A percentile compares a stretch with the other conserved stretches of the same genome.
phyloP scores from a whole-genome alignment of 2,113 vertebrate genomes.

The Hypanus sabinus region DNA sequence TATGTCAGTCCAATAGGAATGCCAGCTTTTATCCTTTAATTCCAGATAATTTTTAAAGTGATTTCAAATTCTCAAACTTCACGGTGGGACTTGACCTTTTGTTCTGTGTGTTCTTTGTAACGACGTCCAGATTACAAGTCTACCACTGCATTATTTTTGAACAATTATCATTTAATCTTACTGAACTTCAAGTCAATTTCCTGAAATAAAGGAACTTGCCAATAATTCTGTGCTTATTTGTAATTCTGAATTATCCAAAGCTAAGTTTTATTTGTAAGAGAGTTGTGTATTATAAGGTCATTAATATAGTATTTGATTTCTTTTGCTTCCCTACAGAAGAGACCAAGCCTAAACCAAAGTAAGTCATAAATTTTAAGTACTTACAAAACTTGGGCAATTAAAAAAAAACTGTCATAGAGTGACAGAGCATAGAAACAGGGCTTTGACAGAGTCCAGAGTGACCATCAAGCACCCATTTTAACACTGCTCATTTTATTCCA shows the following conservation, averaged over 20 bases:
- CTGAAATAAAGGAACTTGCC: not conserved
- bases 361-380: not conserved
- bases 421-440: too few species aligned
- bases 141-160: not conserved
- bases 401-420: not conserved
- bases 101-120: not conserved
- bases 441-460: too few species aligned
- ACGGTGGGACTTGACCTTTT: not conserved
- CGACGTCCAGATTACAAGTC: not conserved
- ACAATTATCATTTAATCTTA: not conserved
- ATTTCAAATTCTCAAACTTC: not conserved
- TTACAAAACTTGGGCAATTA: not conserved
- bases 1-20: not conserved
- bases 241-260: not conserved
- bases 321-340: not conserved
- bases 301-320: not conserved
- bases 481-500: too few species aligned
- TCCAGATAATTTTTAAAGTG: not conserved
- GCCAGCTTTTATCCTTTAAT: not conserved
- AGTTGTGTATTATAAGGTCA: too few species aligned
- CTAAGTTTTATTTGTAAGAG: not conserved
- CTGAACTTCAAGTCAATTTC: not conserved
- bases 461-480: too few species aligned
- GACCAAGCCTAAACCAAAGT: conserved; percentile 22
- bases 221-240: not conserved